Evolutionary conservation across 1,140 invertebrate genomes (phyloP), one percentile per base, ranked within the genome.

Genomic region (Patella vulgata): DNA sequence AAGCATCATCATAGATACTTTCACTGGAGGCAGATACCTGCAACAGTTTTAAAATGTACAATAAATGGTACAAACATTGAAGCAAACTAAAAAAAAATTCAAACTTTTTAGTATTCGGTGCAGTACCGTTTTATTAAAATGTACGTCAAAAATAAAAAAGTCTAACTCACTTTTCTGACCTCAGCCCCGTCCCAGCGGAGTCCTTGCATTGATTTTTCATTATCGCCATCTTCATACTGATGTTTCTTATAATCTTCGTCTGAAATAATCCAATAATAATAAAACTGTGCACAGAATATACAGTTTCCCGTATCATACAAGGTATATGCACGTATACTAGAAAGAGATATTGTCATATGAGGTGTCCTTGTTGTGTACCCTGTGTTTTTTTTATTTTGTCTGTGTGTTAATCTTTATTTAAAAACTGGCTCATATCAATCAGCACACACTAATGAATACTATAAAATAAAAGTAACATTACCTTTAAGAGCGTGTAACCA

Each of bases 401-500:
- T n/a, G n/a, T n/a, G n/a, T n/a, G n/a, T n/a, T n/a, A n/a, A n/a
- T n/a, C n/a, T n/a, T n/a, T n/a, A n/a, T n/a, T n/a, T n/a, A n/a
- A n/a, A n/a, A n/a, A n/a, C n/a, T n/a, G n/a, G n/a, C n/a, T n/a
- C n/a, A n/a, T n/a, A n/a, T n/a, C n/a, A n/a, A n/a, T n/a, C n/a
- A n/a, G n/a, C n/a, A n/a, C n/a, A 36, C 33, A 36, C 14, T 14
- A 36, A 36, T 36, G 33, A 8, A 36, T 8, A 8, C 14, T 36
- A 36, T 14, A 36, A 36, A 36, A 36, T 36, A 36, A 8, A 36
- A 36, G 14, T 14, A 36, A 36, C 33, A 36, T 23, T 72, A 83
- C 82, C 83, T 80, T 81, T 82, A n/a, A 81, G 68, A 23, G 82
- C 82, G 68, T 83, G 82, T 1, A 84, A 64, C 83, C 83, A 84